Conservation (phyloP, 2,113 vertebrate species). For the Meriones unguiculatus region DNA sequence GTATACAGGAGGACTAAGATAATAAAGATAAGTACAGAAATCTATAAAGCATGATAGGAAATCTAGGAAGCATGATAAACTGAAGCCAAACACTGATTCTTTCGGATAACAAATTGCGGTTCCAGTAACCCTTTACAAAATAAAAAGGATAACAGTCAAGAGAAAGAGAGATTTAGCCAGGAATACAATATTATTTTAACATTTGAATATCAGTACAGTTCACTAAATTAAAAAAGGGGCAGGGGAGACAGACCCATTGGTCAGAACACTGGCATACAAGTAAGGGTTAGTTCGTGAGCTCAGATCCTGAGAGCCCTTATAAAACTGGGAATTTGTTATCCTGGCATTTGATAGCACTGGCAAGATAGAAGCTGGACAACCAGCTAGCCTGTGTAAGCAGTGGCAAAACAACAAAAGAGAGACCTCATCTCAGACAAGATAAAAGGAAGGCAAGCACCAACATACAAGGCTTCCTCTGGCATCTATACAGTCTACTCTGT, state of each 20-base stretch:
- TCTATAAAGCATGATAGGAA: not conserved
- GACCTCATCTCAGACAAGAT: not conserved
- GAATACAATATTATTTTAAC: not conserved
- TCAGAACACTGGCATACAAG: not conserved
- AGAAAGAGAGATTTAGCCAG: conserved; percentile 14
- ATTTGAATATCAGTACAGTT: conserved; percentile 32
- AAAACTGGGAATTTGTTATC: not conserved
- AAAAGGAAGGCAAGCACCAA: not conserved
- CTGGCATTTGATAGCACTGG: too few relatives aligned
- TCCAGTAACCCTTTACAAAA: not conserved
- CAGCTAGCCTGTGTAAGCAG: not conserved
- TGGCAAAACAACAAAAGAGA: not conserved
- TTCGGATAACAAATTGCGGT: conserved; percentile 38
- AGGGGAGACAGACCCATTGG: not conserved
- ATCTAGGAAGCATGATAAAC: not conserved
- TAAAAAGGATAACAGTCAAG: not conserved
- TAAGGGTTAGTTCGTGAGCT: not conserved
- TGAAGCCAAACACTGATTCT: conserved; percentile 51
- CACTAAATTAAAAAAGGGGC: not conserved
- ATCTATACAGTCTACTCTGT: not conserved
- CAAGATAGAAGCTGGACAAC: not conserved
- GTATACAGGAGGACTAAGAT: not conserved
- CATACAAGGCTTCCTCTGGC: not conserved
- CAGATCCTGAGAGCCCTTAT: not conserved
- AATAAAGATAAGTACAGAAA: not conserved